phyloP scores from a whole-genome alignment of 2,888 invertebrate genomes.

The Chouioia cunea region DNA sequence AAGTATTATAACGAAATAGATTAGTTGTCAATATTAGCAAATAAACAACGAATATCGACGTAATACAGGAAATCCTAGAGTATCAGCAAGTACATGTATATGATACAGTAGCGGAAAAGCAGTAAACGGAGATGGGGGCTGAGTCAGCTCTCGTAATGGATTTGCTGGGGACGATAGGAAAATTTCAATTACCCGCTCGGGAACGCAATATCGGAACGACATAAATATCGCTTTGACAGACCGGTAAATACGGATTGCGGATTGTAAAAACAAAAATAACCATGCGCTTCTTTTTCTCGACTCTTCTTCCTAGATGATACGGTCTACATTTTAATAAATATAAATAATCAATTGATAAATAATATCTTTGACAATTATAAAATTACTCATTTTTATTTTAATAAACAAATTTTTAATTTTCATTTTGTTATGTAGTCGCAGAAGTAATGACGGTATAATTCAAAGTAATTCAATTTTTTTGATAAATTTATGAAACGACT shows the following conservation, averaged over 20 bases:
- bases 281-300: constrained; percentile 6
- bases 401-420: neutral
- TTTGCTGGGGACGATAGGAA: constrained; percentile 53
- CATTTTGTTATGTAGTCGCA: no score
- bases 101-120: constrained; percentile 36
- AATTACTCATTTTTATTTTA: constrained; percentile 1
- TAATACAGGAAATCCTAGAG: constrained; percentile 3
- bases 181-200: constrained; percentile 66
- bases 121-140: constrained; percentile 40
- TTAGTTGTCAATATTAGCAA: constrained; percentile 24
- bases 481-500: neutral
- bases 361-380: neutral
- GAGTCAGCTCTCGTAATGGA: constrained; percentile 56
- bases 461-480: neutral
- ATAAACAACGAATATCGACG: constrained; percentile 32
- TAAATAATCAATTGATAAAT: neutral
- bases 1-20: constrained; percentile 29
- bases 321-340: neutral
- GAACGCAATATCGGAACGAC: constrained; percentile 63
- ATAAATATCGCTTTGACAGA: constrained; percentile 67
- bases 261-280: constrained; percentile 62
- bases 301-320: no score
- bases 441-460: no score
- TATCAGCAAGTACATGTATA: constrained; percentile 1
- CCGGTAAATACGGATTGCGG: constrained; percentile 63